These are phyloP conservation scores for Natrix natrix DNA, from an alignment of 2,797 vertebrate genomes.

Conservation along the genomic window DNA sequence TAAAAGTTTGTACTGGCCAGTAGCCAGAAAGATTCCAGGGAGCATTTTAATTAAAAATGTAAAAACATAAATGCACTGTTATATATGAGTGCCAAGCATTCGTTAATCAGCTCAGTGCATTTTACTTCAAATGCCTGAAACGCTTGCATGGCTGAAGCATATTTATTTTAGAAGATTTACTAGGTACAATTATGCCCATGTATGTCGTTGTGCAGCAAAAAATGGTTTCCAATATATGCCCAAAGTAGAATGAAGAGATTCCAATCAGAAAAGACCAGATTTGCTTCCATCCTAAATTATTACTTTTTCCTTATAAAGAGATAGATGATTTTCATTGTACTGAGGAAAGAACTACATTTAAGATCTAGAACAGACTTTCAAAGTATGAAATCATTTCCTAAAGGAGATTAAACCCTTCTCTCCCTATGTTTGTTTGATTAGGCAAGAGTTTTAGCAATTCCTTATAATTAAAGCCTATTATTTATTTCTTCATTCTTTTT, in stretches of 20 bases:
- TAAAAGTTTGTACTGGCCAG: neutral
- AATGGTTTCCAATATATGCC: neutral
- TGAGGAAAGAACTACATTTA: neutral
- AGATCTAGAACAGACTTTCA: neutral
- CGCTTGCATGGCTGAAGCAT: neutral
- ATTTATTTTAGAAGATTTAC: neutral
- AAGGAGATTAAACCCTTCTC: neutral
- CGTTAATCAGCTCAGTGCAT: neutral
- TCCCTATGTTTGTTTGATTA: neutral
- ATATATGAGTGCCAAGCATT: neutral
- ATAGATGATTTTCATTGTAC: neutral
- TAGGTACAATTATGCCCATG: neutral
- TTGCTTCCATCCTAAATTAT: neutral
- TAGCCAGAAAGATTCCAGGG: neutral
- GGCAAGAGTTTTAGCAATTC: neutral
- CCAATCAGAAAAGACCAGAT: neutral
- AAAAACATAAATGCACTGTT: neutral
- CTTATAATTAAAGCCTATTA: neutral
- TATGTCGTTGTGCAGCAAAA: neutral
- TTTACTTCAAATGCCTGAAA: neutral
- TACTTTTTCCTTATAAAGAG: neutral
- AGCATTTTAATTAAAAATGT: neutral
- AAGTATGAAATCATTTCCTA: neutral
- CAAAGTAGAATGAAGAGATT: neutral
- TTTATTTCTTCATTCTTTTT: neutral